Conservation (phyloP, 2,797 vertebrate species). For the Cuniculus paca region DNA sequence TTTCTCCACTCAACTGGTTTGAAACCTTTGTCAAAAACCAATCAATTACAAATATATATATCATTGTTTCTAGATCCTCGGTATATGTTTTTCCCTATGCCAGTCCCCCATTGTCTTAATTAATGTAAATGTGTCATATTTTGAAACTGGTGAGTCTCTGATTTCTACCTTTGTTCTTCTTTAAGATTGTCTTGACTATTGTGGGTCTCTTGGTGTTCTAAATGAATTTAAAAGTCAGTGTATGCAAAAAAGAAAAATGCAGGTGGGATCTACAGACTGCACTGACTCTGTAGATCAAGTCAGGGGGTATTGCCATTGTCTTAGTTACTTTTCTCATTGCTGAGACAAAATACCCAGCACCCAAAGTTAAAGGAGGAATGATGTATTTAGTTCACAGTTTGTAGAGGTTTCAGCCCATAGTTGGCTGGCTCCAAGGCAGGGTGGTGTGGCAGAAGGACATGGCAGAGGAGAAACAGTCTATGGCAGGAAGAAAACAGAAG, state of each 20-base stretch:
- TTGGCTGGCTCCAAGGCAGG: neutral
- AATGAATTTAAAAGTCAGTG: neutral
- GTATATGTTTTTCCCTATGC: neutral
- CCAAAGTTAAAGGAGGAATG: too few relatives aligned
- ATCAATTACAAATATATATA: neutral
- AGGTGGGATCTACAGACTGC: neutral
- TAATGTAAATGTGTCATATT: neutral
- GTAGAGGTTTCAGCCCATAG: neutral
- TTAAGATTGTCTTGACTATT: constrained; percentile 1
- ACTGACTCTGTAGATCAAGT: neutral
- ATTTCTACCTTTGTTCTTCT: constrained; percentile 30
- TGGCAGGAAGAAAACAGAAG: too few relatives aligned
- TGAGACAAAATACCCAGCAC: too few relatives aligned
- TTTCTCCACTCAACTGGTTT: neutral
- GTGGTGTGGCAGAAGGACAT: too few relatives aligned
- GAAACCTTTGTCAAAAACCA: neutral
- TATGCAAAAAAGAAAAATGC: neutral
- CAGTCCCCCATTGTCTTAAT: neutral
- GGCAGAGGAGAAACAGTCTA: too few relatives aligned
- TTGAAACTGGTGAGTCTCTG: constrained; percentile 25
- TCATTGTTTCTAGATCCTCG: neutral
- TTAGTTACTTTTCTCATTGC: neutral
- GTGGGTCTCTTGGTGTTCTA: neutral
- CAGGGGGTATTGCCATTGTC: neutral
- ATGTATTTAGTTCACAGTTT: too few relatives aligned